Evolutionary conservation across 1,140 invertebrate species (phyloP).

Genomic region (Amyelois transitella): DNA sequence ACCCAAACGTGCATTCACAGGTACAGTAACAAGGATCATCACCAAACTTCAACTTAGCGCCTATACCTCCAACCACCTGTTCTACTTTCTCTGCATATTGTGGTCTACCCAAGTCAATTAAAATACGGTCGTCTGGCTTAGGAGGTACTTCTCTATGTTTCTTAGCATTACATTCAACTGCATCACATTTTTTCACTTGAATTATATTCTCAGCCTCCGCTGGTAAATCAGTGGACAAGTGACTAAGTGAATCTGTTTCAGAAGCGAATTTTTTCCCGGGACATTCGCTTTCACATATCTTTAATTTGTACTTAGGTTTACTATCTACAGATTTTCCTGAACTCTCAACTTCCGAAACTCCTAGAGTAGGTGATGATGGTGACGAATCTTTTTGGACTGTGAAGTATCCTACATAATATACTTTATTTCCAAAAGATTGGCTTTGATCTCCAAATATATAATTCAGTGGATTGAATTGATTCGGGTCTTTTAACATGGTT

Average conservation of each 20-base stretch:
- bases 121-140: constrained; percentile 33
- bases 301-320: constrained; percentile 27
- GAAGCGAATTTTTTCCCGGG: constrained; percentile 14
- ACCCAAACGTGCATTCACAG: constrained; percentile 61
- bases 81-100: constrained; percentile 26
- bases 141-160: constrained; percentile 25
- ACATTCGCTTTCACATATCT: constrained; percentile 35
- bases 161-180: constrained; percentile 34
- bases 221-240: constrained; percentile 33
- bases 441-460: constrained; percentile 43
- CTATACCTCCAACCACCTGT: constrained; percentile 39
- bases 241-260: constrained; percentile 21
- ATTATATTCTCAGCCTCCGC: constrained; percentile 24
- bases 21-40: constrained; percentile 54
- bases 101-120: constrained; percentile 34
- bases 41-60: constrained; percentile 39
- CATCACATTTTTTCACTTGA: constrained; percentile 36
- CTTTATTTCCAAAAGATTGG: constrained; percentile 26
- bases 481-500: constrained; percentile 11
- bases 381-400: constrained; percentile 34
- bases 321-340: constrained; percentile 13
- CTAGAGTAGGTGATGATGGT: constrained; percentile 16
- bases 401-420: constrained; percentile 53
- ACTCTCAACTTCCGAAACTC: constrained; percentile 10
- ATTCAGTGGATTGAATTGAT: constrained; percentile 26